A percentile compares a stretch with the other conserved stretches of the same genome.
phyloP scores from a whole-genome alignment of 2,113 vertebrate species.

The Anoura caudifer region DNA sequence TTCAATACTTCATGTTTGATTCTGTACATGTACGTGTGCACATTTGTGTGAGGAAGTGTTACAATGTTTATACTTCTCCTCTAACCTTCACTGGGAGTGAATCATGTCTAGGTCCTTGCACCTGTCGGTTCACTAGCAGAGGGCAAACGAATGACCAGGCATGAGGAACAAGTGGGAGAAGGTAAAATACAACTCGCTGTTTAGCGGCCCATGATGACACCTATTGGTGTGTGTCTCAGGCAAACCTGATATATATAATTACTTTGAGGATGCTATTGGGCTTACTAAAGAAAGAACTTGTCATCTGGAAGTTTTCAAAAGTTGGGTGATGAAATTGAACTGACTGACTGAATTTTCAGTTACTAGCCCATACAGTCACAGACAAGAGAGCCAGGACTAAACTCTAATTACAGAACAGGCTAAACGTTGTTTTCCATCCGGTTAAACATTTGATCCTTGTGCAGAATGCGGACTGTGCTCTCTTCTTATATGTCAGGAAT shows the following conservation, averaged over 20 bases:
- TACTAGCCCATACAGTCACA: neutral
- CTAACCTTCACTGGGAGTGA: neutral
- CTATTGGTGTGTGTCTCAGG: neutral
- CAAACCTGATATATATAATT: neutral
- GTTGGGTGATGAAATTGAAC: neutral
- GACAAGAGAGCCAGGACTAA: neutral
- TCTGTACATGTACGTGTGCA: neutral
- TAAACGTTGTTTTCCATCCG: neutral
- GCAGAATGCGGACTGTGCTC: neutral
- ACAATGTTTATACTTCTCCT: neutral
- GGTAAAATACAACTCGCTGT: neutral
- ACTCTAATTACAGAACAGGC: neutral
- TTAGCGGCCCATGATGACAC: neutral
- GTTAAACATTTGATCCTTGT: neutral
- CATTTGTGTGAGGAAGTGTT: too few relatives aligned
- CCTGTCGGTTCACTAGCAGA: neutral
- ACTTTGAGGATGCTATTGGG: neutral
- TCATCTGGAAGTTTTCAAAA: neutral
- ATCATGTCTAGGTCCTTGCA: neutral
- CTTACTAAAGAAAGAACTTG: neutral
- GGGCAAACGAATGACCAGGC: neutral
- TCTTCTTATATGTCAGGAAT: neutral
- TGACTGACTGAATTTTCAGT: neutral
- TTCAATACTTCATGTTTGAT: neutral
- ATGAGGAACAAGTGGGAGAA: neutral